These are phyloP conservation scores for Hirundo rustica DNA, from an alignment of 2,797 vertebrate genomes.

Conservation along the genomic window DNA sequence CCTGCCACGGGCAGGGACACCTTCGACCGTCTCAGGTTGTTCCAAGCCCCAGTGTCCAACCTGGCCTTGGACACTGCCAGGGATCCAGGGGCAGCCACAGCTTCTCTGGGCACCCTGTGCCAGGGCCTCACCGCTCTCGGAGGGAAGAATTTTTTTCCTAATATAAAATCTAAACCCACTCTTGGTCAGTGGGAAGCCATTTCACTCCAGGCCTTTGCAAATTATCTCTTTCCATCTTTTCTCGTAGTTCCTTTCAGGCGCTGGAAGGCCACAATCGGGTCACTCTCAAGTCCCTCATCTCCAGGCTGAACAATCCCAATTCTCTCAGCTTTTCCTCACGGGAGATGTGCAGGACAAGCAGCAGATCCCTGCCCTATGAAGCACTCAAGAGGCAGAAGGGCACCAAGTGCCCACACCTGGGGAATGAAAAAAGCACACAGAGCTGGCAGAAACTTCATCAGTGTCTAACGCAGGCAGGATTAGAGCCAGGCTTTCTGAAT, in stretches of 20 bases:
- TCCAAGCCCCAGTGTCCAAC: fast-evolving
- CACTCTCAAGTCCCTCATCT: not conserved
- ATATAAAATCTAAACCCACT: not conserved
- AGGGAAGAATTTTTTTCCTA: not conserved
- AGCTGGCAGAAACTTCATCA: not conserved
- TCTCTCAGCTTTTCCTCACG: not conserved
- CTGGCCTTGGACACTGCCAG: not conserved
- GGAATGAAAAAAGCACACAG: not conserved
- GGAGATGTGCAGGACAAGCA: not conserved
- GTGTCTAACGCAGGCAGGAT: not conserved
- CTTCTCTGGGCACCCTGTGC: not conserved
- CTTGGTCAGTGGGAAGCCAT: not conserved
- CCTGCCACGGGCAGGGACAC: not conserved
- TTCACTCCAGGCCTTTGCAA: not conserved
- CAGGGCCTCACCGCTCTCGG: fast-evolving
- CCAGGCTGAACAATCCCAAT: not conserved
- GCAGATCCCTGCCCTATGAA: not conserved
- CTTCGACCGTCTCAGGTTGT: fast-evolving
- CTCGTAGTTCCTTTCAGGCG: not conserved
- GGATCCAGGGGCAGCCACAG: not conserved
- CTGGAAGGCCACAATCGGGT: not conserved
- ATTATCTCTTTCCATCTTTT: not conserved
- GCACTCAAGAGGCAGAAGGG: not conserved
- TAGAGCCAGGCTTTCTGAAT: not conserved
- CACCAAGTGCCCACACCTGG: not conserved